Evolutionary conservation across 2,113 vertebrate genomes (phyloP), one percentile per base, ranked within the genome.

Genomic region (Corvus moneduloides): DNA sequence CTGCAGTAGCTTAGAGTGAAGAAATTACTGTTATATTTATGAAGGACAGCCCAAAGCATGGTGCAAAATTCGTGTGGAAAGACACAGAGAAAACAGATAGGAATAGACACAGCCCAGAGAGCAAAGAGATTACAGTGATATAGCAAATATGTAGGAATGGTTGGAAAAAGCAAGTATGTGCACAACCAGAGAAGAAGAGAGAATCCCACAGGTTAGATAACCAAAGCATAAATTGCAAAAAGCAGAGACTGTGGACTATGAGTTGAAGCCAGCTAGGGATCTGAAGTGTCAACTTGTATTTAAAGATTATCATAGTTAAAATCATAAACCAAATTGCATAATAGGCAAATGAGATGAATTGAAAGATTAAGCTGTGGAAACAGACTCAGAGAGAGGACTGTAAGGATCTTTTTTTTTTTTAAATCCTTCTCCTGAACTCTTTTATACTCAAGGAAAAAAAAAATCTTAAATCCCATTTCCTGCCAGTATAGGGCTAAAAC

Each of bases 391-490:
- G 37, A 76, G 51, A 86, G 33, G 63, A 96, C 19, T 84, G 59
- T 66, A 80, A 80, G 39, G 55, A 73, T 30, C 37, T 67, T 48
- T 69, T 63, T 80, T 80, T 81, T 62, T 80, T 80, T 43, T 9
- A 73, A 92, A 91, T 76, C 79, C 63, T 88, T 37, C 51, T 85
- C 51, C 78, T 68, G 72, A 96, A 76, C 35, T 91, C 88, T 83
- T 79, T 61, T 67, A 13, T 69, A 88, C 33, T 90, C 30, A 77
- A 62, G 20, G 39, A 46, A 75, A 88, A 89, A 93, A 84, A 87
- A 46, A 56, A 20, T 9, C 68, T 83, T 74, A 93, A 95, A 95
- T 90, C 90, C 72, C 44, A 84, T 94, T 94, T 97, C 90, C 90
- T 96, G 90, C 59, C 72, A 84, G 63, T 81, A 14, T 44, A 59